Conservation (phyloP, 2,113 vertebrate genomes). For the Lamprologus sp. region DNA sequence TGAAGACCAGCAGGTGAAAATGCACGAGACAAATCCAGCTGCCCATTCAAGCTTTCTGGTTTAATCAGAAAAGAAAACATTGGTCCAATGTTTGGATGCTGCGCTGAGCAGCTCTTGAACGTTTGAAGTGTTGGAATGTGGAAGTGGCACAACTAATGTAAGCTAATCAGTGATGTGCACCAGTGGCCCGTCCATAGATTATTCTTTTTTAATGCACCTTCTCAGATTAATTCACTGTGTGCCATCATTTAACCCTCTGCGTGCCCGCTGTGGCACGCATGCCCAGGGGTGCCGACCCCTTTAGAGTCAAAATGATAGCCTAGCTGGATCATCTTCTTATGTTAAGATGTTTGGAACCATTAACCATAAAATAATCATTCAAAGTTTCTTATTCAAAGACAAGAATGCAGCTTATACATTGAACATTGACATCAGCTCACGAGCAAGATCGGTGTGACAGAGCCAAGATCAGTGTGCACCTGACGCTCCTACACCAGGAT, state of each 20-base stretch:
- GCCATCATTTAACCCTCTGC: fast-evolving
- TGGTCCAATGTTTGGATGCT: neutral
- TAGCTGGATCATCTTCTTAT: neutral
- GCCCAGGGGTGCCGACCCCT: neutral
- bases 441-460: neutral
- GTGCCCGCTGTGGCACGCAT: neutral
- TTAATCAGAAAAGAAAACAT: neutral
- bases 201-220: neutral
- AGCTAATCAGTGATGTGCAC: neutral
- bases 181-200: neutral
- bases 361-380: neutral
- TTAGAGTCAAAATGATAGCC: neutral
- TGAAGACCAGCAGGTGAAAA: neutral
- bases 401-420: neutral
- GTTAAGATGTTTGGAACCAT: neutral
- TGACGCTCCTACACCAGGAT: fast-evolving
- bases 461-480: neutral
- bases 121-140: neutral
- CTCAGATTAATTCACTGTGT: neutral
- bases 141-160: neutral
- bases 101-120: neutral
- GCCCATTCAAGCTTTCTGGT: neutral
- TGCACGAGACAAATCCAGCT: neutral
- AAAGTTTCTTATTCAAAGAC: neutral
- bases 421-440: neutral